A percentile compares a stretch with the other conserved stretches of the same genome.
Conservation (phyloP, 2,113 vertebrate genomes). For the Aspiorhynchus laticeps region DNA sequence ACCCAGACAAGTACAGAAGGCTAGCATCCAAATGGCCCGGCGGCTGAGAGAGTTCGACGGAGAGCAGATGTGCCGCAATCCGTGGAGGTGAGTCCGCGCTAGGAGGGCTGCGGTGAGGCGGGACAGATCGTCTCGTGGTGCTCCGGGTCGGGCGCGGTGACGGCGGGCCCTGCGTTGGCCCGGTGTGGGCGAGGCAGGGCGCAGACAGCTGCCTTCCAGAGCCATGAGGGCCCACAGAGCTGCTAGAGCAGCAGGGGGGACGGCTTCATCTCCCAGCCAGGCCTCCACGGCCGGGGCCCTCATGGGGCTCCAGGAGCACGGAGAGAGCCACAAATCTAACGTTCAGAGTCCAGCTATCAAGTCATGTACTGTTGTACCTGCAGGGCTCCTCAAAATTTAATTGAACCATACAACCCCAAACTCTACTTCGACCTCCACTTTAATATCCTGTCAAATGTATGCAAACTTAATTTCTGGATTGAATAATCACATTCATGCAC, state of each 20-base stretch:
- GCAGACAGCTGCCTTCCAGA: constrained; percentile 73
- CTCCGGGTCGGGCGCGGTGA: background rate
- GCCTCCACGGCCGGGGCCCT: constrained; percentile 73
- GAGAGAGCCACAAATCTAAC: constrained; percentile 42
- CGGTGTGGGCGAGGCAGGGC: constrained; percentile 67
- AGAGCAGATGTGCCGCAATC: constrained; percentile 85
- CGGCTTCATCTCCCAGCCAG: constrained; percentile 79
- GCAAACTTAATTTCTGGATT: background rate
- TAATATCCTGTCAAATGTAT: background rate
- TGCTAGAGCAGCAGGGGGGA: constrained; percentile 72
- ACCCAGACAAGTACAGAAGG: constrained; percentile 89
- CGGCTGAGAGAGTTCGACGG: constrained; percentile 79
- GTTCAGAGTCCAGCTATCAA: background rate
- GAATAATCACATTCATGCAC: background rate
- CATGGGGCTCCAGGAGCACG: constrained; percentile 76
- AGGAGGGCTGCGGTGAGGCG: constrained; percentile 59
- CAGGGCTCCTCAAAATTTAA: background rate
- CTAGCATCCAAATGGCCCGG: constrained; percentile 90
- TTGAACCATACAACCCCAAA: background rate
- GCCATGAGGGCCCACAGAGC: constrained; percentile 78
- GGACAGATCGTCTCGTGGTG: background rate
- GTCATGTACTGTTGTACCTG: background rate
- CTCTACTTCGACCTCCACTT: background rate
- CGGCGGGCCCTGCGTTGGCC: constrained; percentile 54
- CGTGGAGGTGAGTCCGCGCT: constrained; percentile 86